phyloP scores from a whole-genome alignment of 2,797 vertebrate genomes.

The Meriones psammophilus region DNA sequence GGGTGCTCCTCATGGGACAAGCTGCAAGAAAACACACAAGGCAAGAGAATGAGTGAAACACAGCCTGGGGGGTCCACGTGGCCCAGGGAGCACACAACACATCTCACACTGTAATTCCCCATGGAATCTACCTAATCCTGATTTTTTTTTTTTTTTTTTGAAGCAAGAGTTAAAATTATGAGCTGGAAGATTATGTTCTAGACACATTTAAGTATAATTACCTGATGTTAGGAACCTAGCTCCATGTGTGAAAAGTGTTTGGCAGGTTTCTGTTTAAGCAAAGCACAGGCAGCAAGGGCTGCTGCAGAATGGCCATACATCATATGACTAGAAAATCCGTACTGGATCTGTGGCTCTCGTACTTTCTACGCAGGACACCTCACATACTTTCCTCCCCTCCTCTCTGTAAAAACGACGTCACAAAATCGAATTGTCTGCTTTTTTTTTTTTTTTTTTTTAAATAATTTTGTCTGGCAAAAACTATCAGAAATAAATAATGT shows the following conservation, averaged over 20 bases:
- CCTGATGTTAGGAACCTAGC: conserved; percentile 45
- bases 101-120: background rate
- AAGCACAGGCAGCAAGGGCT: conserved; percentile 51
- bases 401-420: background rate
- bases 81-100: background rate
- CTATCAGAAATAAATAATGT: conserved; percentile 69
- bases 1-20: conserved; percentile 94
- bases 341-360: conserved; percentile 58
- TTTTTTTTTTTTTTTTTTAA: conserved; percentile 74
- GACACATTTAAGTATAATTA: background rate
- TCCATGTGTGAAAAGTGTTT: conserved; percentile 74
- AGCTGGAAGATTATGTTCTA: background rate
- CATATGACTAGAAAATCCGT: conserved; percentile 48
- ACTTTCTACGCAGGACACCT: conserved; percentile 47
- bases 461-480: conserved; percentile 52
- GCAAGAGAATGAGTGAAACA: conserved; percentile 9
- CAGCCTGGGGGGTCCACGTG: background rate
- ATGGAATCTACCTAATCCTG: background rate
- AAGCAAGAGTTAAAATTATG: conserved; percentile 20
- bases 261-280: conserved; percentile 79
- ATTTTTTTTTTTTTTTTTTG: background rate
- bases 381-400: background rate
- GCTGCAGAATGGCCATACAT: background rate
- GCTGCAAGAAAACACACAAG: conserved; percentile 87
- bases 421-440: background rate